Percentiles rank a stretch among this genome's conserved stretches.
These are phyloP conservation scores for Phortica okadai DNA, from an alignment of 2,888 invertebrate genomes.

Conservation along the genomic window DNA sequence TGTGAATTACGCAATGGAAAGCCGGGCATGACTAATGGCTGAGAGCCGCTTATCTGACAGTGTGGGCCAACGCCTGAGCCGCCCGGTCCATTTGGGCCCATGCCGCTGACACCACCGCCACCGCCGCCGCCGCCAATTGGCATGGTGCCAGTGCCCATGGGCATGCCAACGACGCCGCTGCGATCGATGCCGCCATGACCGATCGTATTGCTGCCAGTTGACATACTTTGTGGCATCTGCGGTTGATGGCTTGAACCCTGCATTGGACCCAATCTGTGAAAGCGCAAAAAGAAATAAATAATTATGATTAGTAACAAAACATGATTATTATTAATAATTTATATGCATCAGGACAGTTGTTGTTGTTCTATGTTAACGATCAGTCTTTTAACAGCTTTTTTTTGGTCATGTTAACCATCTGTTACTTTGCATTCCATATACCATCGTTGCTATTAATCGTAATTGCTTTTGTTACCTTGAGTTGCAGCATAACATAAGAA, in stretches of 20 bases:
- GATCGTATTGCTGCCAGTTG: slow-evolving; percentile 81
- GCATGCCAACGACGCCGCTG: slow-evolving; percentile 63
- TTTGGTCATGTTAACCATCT: no score
- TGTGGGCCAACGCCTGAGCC: slow-evolving; percentile 77
- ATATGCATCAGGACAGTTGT: background rate
- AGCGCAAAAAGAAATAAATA: slow-evolving; percentile 35
- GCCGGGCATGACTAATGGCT: slow-evolving; percentile 91
- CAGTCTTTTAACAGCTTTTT: no score
- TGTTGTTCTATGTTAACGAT: no score
- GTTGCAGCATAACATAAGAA: no score
- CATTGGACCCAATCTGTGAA: slow-evolving; percentile 75
- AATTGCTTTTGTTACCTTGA: no score
- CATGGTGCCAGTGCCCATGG: slow-evolving; percentile 65
- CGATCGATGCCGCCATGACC: slow-evolving; percentile 75
- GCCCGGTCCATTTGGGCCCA: slow-evolving; percentile 54
- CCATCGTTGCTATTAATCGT: no score
- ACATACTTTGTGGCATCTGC: slow-evolving; percentile 78
- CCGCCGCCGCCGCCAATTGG: slow-evolving; percentile 59
- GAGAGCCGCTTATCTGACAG: slow-evolving; percentile 83
- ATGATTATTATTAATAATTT: background rate
- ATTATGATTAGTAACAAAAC: background rate
- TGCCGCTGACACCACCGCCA: slow-evolving; percentile 56
- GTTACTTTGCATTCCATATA: no score
- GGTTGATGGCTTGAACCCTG: slow-evolving; percentile 73
- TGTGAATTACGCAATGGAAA: slow-evolving; percentile 86